Conservation (phyloP, 2,797 vertebrate species). For the Onychomys arenicola region DNA sequence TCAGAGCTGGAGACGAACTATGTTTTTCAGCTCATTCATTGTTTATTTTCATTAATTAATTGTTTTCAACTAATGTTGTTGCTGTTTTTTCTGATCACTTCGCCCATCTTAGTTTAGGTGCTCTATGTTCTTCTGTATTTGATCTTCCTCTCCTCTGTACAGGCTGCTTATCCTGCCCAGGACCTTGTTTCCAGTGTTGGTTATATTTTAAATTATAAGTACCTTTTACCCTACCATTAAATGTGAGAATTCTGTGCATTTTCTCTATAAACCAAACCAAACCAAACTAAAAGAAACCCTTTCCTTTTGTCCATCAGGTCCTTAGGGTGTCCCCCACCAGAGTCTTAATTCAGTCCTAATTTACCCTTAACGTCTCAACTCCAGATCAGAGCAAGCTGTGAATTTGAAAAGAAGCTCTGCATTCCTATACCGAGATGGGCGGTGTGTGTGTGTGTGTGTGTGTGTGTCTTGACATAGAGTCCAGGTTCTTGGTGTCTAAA, state of each 20-base stretch:
- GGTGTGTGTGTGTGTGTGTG: not conserved
- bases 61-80: not conserved
- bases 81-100: not conserved
- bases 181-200: not conserved
- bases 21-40: not conserved
- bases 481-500: not conserved
- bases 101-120: not conserved
- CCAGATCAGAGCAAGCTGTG: not conserved
- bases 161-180: not conserved
- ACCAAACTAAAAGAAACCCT: not conserved
- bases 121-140: not conserved
- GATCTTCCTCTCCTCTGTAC: not conserved
- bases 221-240: not conserved
- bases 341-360: not conserved
- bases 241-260: not conserved
- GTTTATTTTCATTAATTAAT: not conserved
- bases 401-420: not conserved
- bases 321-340: not conserved
- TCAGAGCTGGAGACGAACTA: not conserved
- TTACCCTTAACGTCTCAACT: not conserved
- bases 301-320: not conserved
- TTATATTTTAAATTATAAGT: not conserved
- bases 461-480: not conserved
- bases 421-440: not conserved
- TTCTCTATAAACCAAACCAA: not conserved